Evolutionary conservation across 2,888 invertebrate genomes (phyloP), one percentile per base, ranked within the genome.

Genomic region (Pinctada fucata): DNA sequence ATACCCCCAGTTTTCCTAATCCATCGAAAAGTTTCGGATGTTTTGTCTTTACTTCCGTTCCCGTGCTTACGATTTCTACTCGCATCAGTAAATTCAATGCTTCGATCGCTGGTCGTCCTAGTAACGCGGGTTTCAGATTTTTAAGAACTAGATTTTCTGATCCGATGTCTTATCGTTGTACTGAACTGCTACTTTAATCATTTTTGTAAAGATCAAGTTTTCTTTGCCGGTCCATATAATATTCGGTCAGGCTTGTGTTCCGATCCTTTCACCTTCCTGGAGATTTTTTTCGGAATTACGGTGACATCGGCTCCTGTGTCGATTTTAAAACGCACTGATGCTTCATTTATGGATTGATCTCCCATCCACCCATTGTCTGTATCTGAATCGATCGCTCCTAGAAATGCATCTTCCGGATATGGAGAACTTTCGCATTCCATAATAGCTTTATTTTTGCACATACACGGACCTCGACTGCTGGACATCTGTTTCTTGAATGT

Each of bases 221-320:
- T n/a, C n/a, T n/a, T n/a, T n/a, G n/a, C n/a, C n/a, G n/a, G n/a
- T n/a, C n/a, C n/a, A n/a, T n/a, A n/a, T n/a, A n/a, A n/a, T n/a
- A n/a, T n/a, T n/a, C n/a, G n/a, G n/a, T n/a, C n/a, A n/a, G n/a
- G n/a, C n/a, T n/a, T n/a, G n/a, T n/a, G n/a, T n/a, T n/a, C n/a
- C n/a, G n/a, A n/a, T n/a, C n/a, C n/a, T 5, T 69, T 51, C n/a
- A 72, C 5, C 4, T 64, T 72, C 58, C 64, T 49, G 49, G 52
- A 65, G 2, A 65, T 64, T 16, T 71, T 2, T 16, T 70, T 64
- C 8, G 71, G 70, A 8, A 76, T 70, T 31, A 75, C 79, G 31
- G 79, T 76, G 6, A 81, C 77, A 48, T 75, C 78, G n/a, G 83
- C 78, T 10, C 83, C 83, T 13, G 81, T 83, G 80, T 85, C 81